Base-by-base conservation (phyloP, 2,888 invertebrate species). In the Sepioteuthis lessoniana region DNA sequence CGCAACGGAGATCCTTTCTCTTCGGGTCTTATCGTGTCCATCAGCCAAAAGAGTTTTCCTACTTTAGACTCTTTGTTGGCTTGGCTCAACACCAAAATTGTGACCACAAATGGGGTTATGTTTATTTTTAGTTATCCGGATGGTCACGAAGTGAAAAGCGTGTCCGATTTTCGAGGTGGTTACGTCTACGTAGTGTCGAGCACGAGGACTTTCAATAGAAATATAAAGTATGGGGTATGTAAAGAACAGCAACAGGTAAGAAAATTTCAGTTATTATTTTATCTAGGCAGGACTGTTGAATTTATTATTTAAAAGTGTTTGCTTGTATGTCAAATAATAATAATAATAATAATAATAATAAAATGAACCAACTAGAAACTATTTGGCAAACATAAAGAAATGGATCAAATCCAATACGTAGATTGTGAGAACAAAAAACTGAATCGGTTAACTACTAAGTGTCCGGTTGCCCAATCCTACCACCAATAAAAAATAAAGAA, bases 1-100 rank as follows among this genome's bases (percentile, higher is more conserved):
- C 98, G 98, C 97, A 99, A 99, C 98, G 99, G 99, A 7, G 99
- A 99, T 97, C 98, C 98, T 0, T 98, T 98, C 97, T 99, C 98
- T 97, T 98, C 98, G 35, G 99, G 99, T 0, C 98, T 99, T 90
- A 99, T 98, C 97, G 98, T 98, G 97, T 98, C 98, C 96, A 98
- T 99, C 97, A 98, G 98, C 95, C 98, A 99, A 2, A 98, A 98
- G 94, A 99, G 99, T 96, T 98, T 99, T 96, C 98, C 98, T 91
- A 98, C 98, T 31, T 97, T 99, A 97, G 99, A 99, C 96, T 98
- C 98, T 35, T 97, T 99, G 91, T 97, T 99, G 96, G 98, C 99
- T 97, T 98, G 99, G 97, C 97, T 99, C 94, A 99, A 99, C 19
- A 98, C 98, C 95, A 98, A 99, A 95, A 98, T 99, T 98, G 98